phyloP scores from a whole-genome alignment of 2,113 vertebrate genomes.

The Opisthocomus hoazin region DNA sequence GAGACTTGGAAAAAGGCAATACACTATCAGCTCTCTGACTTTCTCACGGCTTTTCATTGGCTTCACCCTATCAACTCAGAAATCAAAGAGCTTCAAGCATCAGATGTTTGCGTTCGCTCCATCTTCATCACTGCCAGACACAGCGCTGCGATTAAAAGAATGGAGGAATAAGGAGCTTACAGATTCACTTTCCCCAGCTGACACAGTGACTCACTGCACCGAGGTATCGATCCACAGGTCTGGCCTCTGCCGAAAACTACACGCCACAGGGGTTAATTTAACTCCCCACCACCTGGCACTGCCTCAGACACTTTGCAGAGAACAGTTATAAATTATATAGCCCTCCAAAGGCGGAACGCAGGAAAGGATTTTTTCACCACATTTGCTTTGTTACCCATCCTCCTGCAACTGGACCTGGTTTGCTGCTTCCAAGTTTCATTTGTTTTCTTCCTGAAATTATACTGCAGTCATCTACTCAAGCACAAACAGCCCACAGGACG shows the following conservation, averaged over 20 bases:
- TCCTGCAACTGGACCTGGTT: background rate
- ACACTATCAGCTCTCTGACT: background rate
- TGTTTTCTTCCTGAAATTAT: constrained; percentile 39
- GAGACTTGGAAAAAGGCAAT: background rate
- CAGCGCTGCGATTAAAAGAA: constrained; percentile 52
- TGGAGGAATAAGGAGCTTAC: constrained; percentile 64
- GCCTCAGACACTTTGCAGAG: constrained; percentile 39
- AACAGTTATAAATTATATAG: constrained; percentile 48
- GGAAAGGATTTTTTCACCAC: background rate
- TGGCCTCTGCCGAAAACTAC: constrained; percentile 59
- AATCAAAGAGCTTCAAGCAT: constrained; percentile 61
- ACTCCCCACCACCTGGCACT: constrained; percentile 31
- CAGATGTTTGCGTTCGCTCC: constrained; percentile 49
- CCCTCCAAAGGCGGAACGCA: constrained; percentile 3
- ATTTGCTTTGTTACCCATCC: constrained; percentile 25
- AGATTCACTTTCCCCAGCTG: constrained; percentile 34
- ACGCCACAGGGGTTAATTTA: constrained; percentile 52
- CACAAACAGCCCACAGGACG: background rate
- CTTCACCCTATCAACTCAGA: constrained; percentile 57
- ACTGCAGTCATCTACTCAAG: background rate
- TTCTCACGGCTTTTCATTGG: constrained; percentile 31
- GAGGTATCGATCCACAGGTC: constrained; percentile 44
- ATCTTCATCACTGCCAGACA: constrained; percentile 66
- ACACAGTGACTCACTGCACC: constrained; percentile 2
- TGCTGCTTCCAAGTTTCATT: background rate